Conservation (phyloP, 2,113 vertebrate genomes). For the Columbina picui region DNA sequence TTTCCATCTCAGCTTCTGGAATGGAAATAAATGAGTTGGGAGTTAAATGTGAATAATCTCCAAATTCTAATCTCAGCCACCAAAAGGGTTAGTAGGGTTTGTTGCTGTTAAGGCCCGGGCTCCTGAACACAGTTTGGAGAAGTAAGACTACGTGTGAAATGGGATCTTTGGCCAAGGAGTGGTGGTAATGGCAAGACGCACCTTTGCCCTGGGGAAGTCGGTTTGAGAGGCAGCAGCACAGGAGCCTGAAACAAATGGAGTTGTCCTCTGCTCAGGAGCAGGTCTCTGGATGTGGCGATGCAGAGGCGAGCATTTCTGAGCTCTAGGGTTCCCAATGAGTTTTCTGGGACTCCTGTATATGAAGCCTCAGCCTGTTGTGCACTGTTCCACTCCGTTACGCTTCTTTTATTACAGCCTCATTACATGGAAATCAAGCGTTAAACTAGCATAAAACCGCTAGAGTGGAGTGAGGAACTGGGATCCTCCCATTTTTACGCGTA, state of each 20-base stretch:
- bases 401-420: neutral
- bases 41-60: neutral
- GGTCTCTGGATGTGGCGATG: neutral
- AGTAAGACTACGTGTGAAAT: neutral
- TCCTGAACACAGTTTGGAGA: neutral
- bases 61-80: neutral
- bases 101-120: neutral
- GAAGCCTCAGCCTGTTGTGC: neutral
- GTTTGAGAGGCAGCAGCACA: neutral
- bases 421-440: neutral
- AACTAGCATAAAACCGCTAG: neutral
- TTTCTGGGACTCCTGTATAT: neutral
- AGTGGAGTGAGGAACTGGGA: neutral
- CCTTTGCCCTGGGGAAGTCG: neutral
- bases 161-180: neutral
- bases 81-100: neutral
- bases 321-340: neutral
- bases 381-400: accelerated
- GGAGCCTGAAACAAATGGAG: neutral
- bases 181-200: accelerated
- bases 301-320: neutral
- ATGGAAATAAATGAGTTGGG: neutral
- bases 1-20: neutral
- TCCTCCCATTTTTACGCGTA: neutral
- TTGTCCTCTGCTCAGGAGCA: neutral